These are phyloP conservation scores for Macaca fascicularis DNA, from an alignment of 2,113 vertebrate genomes.

Conservation along the genomic window T2T-MFA8v1.1 NC_088375.1:39147501-39148000, in stretches of 20 bases:
- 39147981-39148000: not conserved
- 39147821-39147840: not conserved
- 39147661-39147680: not conserved
- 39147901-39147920: not conserved
- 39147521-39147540: not conserved
- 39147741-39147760: not conserved
- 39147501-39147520: not conserved
- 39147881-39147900: not conserved
- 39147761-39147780: not conserved
- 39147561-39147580: not conserved
- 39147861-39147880: not conserved
- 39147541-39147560: not conserved
- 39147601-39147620: accelerated
- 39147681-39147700: not conserved
- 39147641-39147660: not conserved
- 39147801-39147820: not conserved
- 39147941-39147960: not conserved
- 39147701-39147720: not conserved
- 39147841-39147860: not conserved
- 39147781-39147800: not conserved
- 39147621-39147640: not conserved
- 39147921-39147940: not conserved
- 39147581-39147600: not conserved
- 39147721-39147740: not conserved
- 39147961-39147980: not conserved